Percentiles rank a stretch among this genome's conserved stretches.
These are phyloP conservation scores for Lasioglossum vierecki DNA, from an alignment of 2,888 invertebrate species.

Conservation along the genomic window DNA sequence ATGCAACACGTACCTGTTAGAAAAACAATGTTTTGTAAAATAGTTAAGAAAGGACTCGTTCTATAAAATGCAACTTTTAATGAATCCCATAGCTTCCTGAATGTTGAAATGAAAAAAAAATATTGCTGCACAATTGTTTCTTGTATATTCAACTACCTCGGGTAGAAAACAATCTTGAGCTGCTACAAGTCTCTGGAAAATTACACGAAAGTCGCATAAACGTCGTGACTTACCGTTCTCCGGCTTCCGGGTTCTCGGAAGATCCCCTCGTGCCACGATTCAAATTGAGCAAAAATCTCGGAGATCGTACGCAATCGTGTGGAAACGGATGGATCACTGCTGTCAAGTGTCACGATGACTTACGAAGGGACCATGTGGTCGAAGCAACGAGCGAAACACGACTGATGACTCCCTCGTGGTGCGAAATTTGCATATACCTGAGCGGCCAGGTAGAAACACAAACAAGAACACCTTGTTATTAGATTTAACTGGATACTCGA, in stretches of 20 bases:
- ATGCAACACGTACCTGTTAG: too few species aligned
- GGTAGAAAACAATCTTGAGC: background rate
- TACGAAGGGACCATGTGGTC: constrained; percentile 17
- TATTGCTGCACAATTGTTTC: background rate
- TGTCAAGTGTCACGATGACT: constrained; percentile 7
- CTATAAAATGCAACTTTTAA: background rate
- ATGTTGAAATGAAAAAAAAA: background rate
- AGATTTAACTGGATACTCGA: background rate
- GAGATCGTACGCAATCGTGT: background rate
- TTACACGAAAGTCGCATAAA: background rate
- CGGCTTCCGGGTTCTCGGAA: background rate
- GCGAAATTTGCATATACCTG: background rate
- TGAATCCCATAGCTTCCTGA: background rate
- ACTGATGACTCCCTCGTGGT: constrained; percentile 23
- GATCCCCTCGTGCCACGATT: background rate
- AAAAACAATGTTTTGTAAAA: background rate
- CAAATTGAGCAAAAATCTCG: background rate
- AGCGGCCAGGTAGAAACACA: background rate
- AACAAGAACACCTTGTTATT: background rate
- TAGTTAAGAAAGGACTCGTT: background rate
- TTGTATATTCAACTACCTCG: too few species aligned
- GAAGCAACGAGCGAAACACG: constrained; percentile 31
- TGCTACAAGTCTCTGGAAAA: background rate
- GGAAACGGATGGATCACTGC: background rate
- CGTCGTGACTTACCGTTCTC: background rate